Evolutionary conservation across 2,797 vertebrate species (phyloP).

Genomic region (Geotrypetes seraphini): DNA sequence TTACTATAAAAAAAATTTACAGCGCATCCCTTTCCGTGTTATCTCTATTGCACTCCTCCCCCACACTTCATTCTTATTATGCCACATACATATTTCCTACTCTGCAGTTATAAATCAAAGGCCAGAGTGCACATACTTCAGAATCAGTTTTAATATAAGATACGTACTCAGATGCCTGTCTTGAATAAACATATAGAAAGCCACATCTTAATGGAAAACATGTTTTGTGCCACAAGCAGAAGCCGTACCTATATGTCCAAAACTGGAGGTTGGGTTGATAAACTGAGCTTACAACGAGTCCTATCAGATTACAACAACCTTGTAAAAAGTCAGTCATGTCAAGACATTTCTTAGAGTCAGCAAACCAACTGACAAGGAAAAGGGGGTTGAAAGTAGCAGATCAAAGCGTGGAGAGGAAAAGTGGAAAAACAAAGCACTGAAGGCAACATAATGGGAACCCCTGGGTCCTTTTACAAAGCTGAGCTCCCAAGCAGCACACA

Average conservation of each 20-base stretch:
- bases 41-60: too few relatives aligned
- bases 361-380: slow-evolving; percentile 17
- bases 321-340: slow-evolving; percentile 21
- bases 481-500: too few relatives aligned
- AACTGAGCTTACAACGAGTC: slow-evolving; percentile 37
- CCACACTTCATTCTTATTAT: too few relatives aligned
- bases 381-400: slow-evolving; percentile 34
- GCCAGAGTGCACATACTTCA: slow-evolving; percentile 28
- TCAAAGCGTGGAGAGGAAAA: slow-evolving; percentile 34
- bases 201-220: slow-evolving; percentile 36
- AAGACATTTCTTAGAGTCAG: slow-evolving; percentile 20
- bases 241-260: slow-evolving; percentile 30
- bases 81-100: slow-evolving; percentile 21
- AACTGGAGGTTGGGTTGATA: slow-evolving; percentile 22
- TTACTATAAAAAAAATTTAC: too few relatives aligned
- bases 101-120: slow-evolving; percentile 31
- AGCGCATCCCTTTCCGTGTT: too few relatives aligned
- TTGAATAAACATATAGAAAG: slow-evolving; percentile 33
- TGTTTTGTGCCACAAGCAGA: slow-evolving; percentile 17
- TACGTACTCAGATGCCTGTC: slow-evolving; percentile 36
- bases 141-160: slow-evolving; percentile 35
- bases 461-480: too few relatives aligned
- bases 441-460: slow-evolving; percentile 45
- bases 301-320: slow-evolving; percentile 25
- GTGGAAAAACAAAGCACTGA: slow-evolving; percentile 39